Evolutionary conservation across 53 echinoderm and acorn worm genomes (phyloP).

Genomic region (Stichopus horrens): DNA sequence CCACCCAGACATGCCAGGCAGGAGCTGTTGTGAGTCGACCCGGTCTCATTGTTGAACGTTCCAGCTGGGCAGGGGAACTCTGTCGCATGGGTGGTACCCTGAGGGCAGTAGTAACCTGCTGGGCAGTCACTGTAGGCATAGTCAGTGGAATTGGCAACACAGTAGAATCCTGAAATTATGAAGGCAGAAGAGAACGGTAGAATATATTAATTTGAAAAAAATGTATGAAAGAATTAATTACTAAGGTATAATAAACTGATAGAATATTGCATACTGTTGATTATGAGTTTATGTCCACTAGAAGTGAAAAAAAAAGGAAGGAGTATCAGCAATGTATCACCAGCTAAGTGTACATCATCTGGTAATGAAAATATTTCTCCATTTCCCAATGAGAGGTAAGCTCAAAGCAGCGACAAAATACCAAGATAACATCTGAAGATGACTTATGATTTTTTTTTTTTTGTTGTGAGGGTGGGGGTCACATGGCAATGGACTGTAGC

Average conservation of each 20-base stretch:
- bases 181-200: not conserved
- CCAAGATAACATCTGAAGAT: too few relatives aligned
- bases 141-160: slow-evolving; percentile 79
- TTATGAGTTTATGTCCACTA: not conserved
- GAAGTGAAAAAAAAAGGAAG: too few relatives aligned
- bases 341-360: not conserved
- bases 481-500: too few relatives aligned
- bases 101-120: slow-evolving; percentile 84
- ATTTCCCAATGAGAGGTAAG: not conserved
- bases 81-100: slow-evolving; percentile 67
- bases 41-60: slow-evolving; percentile 74
- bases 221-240: not conserved
- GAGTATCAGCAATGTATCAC: not conserved
- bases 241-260: not conserved
- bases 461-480: too few relatives aligned
- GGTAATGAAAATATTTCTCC: not conserved
- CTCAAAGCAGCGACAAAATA: too few relatives aligned
- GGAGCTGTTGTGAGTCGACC: slow-evolving; percentile 72
- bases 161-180: slow-evolving; percentile 72
- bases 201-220: too few relatives aligned
- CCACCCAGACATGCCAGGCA: slow-evolving; percentile 82
- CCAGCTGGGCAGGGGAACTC: slow-evolving; percentile 86
- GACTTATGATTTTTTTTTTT: too few relatives aligned
- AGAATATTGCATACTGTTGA: not conserved
- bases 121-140: slow-evolving; percentile 80